Percentiles rank a stretch among this genome's conserved stretches.
Conservation (phyloP, 2,113 vertebrate species). For the Salvelinus sp. region DNA sequence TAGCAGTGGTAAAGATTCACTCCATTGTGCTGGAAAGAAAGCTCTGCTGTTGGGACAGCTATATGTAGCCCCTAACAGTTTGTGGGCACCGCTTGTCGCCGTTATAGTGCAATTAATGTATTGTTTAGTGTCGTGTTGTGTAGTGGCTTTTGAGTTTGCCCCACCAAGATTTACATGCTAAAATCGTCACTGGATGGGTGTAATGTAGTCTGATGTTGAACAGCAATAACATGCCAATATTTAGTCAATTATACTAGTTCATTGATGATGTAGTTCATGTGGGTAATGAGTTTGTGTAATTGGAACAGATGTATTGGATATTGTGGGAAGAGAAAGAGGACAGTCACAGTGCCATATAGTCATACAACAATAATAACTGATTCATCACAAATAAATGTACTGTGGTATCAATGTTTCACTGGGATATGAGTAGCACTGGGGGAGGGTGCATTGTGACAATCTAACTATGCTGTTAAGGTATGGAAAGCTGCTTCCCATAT, state of each 20-base stretch:
- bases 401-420: neutral
- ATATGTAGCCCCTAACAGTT: no score
- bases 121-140: no score
- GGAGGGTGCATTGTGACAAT: neutral
- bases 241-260: conserved; percentile 6
- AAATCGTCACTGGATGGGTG: no score
- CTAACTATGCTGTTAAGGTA: neutral
- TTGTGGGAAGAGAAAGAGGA: neutral
- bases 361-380: neutral
- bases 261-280: conserved; percentile 1
- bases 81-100: no score
- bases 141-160: no score
- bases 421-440: neutral
- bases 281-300: neutral
- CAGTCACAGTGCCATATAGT: neutral
- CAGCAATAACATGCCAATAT: neutral
- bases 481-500: neutral
- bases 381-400: neutral
- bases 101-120: no score
- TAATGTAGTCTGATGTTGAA: conserved; percentile 6
- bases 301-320: neutral
- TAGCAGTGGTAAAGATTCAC: no score
- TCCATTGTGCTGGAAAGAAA: no score
- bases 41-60: no score
- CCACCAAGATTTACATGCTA: no score